phyloP scores from a whole-genome alignment of 30 jellyfish, hydroid and myxozoan genomes.

The Cassiopea xamachana region DNA sequence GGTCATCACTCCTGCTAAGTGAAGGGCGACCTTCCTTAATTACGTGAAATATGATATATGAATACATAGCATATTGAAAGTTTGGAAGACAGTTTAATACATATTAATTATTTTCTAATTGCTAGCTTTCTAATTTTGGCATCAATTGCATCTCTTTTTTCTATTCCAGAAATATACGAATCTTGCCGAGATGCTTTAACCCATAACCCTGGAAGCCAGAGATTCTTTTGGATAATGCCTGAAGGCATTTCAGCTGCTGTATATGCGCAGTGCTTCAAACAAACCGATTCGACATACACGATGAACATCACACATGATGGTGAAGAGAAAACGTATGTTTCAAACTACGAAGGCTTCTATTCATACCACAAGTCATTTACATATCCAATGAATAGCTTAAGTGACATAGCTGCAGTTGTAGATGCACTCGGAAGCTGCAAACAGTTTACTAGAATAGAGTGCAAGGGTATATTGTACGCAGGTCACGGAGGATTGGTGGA shows the following conservation, averaged over 20 bases:
- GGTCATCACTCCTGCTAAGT: no score
- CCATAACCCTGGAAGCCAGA: no score
- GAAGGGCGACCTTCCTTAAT: no score
- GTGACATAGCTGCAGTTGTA: slow-evolving; percentile 19
- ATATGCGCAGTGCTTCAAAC: slow-evolving; percentile 13
- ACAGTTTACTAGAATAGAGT: slow-evolving; percentile 23
- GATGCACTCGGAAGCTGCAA: no score
- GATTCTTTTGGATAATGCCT: no score
- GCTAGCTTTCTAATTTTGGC: no score
- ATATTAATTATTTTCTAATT: no score
- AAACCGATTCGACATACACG: neutral
- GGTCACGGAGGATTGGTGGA: neutral
- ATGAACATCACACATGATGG: neutral
- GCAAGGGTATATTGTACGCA: neutral
- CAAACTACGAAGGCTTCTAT: neutral
- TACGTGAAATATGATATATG: no score
- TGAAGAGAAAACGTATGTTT: neutral
- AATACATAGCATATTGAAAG: no score
- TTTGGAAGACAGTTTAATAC: no score
- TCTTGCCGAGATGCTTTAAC: slow-evolving; percentile 26
- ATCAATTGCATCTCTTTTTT: no score
- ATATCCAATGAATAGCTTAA: neutral
- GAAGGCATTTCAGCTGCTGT: slow-evolving; percentile 8
- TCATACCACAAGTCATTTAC: neutral
- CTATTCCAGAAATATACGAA: neutral